A percentile compares a stretch with the other conserved stretches of the same genome.
These are phyloP conservation scores for Enteromius afrohamiltoni DNA, from an alignment of 2,797 vertebrate genomes.

Conservation along the genomic window DNA sequence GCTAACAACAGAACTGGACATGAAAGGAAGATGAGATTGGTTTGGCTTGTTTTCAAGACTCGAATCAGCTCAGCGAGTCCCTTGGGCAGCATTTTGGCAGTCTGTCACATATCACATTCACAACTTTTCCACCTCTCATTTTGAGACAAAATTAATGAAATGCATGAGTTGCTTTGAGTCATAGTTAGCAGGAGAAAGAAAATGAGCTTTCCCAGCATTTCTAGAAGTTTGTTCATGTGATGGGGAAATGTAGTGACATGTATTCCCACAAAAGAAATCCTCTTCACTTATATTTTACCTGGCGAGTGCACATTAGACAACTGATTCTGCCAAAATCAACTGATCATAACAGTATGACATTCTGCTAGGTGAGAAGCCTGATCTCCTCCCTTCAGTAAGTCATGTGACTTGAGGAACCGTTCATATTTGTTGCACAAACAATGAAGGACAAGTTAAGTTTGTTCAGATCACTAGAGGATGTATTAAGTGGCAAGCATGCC, in stretches of 20 bases:
- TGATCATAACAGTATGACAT: no score
- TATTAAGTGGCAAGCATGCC: slow-evolving; percentile 3
- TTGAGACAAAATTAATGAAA: slow-evolving; percentile 16
- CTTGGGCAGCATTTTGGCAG: no score
- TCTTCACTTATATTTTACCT: background rate
- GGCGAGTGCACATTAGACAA: background rate
- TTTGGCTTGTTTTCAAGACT: slow-evolving; percentile 22
- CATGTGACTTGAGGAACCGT: background rate
- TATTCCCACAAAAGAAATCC: background rate
- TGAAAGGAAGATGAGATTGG: slow-evolving; percentile 31
- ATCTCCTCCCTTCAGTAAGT: background rate
- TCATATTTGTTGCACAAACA: no score
- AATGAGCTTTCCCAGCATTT: background rate
- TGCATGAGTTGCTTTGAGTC: slow-evolving; percentile 10
- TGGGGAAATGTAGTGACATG: background rate
- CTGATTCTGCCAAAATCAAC: background rate
- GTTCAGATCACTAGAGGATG: background rate
- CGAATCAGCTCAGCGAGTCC: slow-evolving; percentile 14
- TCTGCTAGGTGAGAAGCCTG: background rate
- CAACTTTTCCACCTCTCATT: slow-evolving; percentile 1
- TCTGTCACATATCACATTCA: background rate
- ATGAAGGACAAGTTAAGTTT: background rate
- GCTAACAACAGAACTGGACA: slow-evolving; percentile 37
- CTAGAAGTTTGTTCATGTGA: background rate
- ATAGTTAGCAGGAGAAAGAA: background rate